Conservation (phyloP, 1,140 invertebrate genomes). For the Triops longicaudatus region DNA sequence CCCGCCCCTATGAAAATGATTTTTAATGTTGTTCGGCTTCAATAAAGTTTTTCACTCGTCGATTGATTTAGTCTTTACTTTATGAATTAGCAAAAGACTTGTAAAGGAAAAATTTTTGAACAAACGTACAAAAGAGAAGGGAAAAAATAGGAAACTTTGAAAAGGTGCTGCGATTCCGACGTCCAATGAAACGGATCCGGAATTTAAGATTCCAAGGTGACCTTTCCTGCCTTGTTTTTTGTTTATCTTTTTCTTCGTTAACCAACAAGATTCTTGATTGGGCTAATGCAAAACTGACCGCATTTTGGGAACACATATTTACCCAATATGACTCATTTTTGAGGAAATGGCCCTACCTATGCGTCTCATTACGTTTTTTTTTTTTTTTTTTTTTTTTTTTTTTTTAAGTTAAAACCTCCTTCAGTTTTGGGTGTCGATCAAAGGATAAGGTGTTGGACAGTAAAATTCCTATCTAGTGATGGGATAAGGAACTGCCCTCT, state of each 20-base stretch:
- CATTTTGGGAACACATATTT: no score
- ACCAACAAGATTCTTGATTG: background rate
- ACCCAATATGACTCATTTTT: no score
- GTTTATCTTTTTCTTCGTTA: constrained; percentile 12
- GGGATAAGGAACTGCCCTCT: constrained; percentile 10
- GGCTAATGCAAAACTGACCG: background rate
- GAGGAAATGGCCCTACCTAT: no score
- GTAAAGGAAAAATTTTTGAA: background rate
- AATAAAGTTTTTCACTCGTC: constrained; percentile 2
- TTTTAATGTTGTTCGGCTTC: background rate
- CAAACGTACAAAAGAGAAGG: background rate
- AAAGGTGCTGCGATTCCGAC: background rate
- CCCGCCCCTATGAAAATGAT: background rate
- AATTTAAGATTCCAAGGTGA: constrained; percentile 7
- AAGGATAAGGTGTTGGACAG: background rate
- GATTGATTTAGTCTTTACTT: background rate
- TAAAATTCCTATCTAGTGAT: background rate
- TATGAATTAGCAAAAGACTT: background rate
- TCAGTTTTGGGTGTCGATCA: constrained; percentile 16
- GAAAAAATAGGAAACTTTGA: background rate
- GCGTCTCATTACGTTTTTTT: background rate
- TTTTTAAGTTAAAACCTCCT: background rate
- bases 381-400: background rate
- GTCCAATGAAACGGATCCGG: constrained; percentile 5
- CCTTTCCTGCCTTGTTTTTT: constrained; percentile 16